Evolutionary conservation across 2,888 invertebrate genomes (phyloP), one percentile per base, ranked within the genome.

Genomic region (Pyrgus malvae): DNA sequence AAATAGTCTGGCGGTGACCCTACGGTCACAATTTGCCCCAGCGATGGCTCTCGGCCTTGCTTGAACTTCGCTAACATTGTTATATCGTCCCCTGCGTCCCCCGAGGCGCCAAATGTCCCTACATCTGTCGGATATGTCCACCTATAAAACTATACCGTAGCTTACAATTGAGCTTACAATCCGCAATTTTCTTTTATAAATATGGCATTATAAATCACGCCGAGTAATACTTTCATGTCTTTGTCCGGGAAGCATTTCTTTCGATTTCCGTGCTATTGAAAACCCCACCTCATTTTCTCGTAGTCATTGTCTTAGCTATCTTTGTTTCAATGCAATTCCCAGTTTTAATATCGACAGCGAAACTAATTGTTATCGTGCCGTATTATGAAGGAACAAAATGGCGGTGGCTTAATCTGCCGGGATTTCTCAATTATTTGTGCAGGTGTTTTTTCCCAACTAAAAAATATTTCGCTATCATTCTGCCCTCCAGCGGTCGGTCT

Each of bases 21-120:
- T 79, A 81, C 77, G 82, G 78, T 82, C 78, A 80, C 80, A 83
- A 82, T 83, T 82, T 83, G 79, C 76, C 69, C 71, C 69, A 67
- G 70, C 74, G 72, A 78, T 79, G 78, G 81, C 81, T 77, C 76
- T 70, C 78, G 77, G 81, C 77, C 79, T 78, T 79, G 78, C 76
- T 77, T 80, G 78, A 84, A 84, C 84, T 86, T 79, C 70, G 74
- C 76, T 87, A 87, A 88, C 85, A 74, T 75, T 78, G 84, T 87
- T 88, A 87, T 73, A 70, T 72, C 70, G 74, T 72, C 81, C 84
- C 82, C 77, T 69, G 64, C 69, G 71, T 83, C 83, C 86, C 87
- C 68, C 65, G 82, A 77, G 86, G 85, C 80, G 61, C 66, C 60
- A 71, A 76, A 78, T 76, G 80, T 76, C 78, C 76, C 77, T 79